Evolutionary conservation across 2,113 vertebrate species (phyloP).

Genomic region (Raja brachyura): DNA sequence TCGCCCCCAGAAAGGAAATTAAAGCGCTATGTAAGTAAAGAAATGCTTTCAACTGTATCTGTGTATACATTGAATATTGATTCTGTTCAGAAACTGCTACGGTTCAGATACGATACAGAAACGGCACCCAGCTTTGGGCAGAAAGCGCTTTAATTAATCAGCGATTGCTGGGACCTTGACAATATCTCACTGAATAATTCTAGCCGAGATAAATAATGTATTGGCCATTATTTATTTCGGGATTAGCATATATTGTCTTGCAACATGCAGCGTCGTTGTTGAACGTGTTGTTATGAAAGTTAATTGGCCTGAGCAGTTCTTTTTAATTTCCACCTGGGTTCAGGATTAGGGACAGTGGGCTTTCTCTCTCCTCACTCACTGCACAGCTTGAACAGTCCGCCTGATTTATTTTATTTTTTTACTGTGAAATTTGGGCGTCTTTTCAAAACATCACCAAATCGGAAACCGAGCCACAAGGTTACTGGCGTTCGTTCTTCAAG

Average conservation of each 20-base stretch:
- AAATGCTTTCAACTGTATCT: background rate
- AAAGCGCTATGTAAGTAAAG: slow-evolving; percentile 91
- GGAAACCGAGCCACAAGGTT: slow-evolving; percentile 30
- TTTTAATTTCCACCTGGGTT: background rate
- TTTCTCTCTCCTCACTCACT: background rate
- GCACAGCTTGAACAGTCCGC: background rate
- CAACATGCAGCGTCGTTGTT: background rate
- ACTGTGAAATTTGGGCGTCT: slow-evolving; percentile 31
- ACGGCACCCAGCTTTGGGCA: background rate
- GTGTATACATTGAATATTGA: background rate
- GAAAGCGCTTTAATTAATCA: background rate
- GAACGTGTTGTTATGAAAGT: background rate
- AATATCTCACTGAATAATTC: background rate
- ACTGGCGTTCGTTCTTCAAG: background rate
- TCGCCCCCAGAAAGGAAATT: slow-evolving; percentile 96
- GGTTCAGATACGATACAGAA: too few species aligned
- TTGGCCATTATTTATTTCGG: background rate
- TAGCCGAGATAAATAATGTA: background rate
- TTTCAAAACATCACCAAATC: slow-evolving; percentile 34
- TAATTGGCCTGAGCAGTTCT: background rate
- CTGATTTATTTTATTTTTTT: background rate
- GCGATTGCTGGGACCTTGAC: background rate
- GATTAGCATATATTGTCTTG: background rate
- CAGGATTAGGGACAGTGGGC: too few species aligned
- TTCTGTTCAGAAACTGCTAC: background rate